Percentiles rank a stretch among this genome's conserved stretches.
These are phyloP conservation scores for Ailurus styani DNA, from an alignment of 2,113 vertebrate genomes.

Conservation along the genomic window DNA sequence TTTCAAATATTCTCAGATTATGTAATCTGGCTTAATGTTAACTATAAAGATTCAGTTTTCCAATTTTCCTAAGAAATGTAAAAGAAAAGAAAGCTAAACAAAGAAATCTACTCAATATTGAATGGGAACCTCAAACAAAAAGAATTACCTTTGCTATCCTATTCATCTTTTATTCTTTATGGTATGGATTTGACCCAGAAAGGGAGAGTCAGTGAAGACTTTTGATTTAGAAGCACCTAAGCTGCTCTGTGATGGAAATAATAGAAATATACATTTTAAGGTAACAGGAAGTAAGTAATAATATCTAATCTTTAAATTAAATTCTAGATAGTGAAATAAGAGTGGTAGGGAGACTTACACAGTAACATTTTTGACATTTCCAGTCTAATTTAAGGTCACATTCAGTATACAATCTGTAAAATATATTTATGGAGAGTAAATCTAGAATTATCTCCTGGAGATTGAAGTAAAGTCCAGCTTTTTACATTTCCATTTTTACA, in stretches of 20 bases:
- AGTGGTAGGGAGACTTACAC: neutral
- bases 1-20: constrained; percentile 66
- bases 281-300: neutral
- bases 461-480: neutral
- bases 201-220: neutral
- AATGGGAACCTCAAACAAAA: neutral
- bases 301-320: constrained; percentile 33
- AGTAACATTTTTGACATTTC: neutral
- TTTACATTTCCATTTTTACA: neutral
- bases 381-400: neutral
- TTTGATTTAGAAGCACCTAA: neutral
- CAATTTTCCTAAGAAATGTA: neutral
- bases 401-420: neutral
- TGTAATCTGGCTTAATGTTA: neutral
- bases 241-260: neutral
- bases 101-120: neutral
- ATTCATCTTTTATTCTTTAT: neutral
- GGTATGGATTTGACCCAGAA: neutral
- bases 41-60: neutral
- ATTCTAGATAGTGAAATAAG: neutral
- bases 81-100: neutral
- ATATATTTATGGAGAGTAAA: neutral
- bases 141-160: neutral
- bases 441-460: neutral
- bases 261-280: neutral